Evolutionary conservation across 2,113 vertebrate genomes (phyloP).

Genomic region (Numenius arquata): DNA sequence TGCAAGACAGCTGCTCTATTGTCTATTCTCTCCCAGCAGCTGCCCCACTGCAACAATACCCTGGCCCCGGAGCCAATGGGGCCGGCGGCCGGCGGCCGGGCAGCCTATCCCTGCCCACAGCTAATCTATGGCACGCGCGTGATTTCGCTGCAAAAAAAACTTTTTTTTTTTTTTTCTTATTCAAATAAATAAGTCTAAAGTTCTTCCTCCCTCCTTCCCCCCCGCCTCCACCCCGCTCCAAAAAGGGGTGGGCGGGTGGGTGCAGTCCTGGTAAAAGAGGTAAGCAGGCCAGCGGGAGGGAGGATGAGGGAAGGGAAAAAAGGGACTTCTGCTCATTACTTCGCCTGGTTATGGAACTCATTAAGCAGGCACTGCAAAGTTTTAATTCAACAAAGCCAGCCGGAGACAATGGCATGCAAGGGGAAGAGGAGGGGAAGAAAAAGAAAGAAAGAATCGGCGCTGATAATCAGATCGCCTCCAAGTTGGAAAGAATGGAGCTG

Average conservation of each 20-base stretch:
- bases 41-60: conserved; percentile 85
- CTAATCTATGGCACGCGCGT: conserved; percentile 96
- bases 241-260: conserved; percentile 24
- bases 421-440: not conserved
- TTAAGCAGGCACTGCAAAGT: conserved; percentile 72
- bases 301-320: conserved; percentile 19
- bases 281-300: conserved; percentile 49
- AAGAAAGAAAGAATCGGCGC: conserved; percentile 45
- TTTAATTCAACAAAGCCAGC: conserved; percentile 68
- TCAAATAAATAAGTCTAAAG: conserved; percentile 81
- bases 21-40: conserved; percentile 97
- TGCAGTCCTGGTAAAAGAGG: conserved; percentile 49
- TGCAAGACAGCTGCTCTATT: conserved; percentile 99
- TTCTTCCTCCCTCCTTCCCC: conserved; percentile 62
- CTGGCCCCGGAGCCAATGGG: conserved; percentile 81
- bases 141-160: conserved; percentile 85
- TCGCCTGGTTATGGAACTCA: conserved; percentile 71
- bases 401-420: conserved; percentile 46
- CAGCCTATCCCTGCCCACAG: conserved; percentile 81
- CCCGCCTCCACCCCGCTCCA: not conserved
- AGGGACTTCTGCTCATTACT: conserved; percentile 66
- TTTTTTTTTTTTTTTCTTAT: conserved; percentile 75
- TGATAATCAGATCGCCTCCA: conserved; percentile 69
- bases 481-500: conserved; percentile 49
- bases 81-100: conserved; percentile 67